Evolutionary conservation across 2,888 invertebrate genomes (phyloP).

Genomic region (Petrophora chlorosata): DNA sequence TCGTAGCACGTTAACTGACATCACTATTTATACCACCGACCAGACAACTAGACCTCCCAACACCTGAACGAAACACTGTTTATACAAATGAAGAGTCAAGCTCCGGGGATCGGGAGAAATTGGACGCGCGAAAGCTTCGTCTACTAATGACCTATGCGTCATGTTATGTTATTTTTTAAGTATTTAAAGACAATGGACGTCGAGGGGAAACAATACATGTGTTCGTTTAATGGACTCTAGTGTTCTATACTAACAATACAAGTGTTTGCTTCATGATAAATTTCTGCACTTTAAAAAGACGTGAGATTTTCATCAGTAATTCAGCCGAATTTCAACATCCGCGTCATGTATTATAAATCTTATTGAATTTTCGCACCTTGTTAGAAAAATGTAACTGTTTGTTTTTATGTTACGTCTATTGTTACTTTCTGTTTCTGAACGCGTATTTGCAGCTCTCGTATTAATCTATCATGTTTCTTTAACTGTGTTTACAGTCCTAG

Average conservation of each 20-base stretch:
- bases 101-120: constrained; percentile 38
- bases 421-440: too few relatives aligned
- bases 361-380: too few relatives aligned
- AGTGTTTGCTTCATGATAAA: too few relatives aligned
- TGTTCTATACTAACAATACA: constrained; percentile 6
- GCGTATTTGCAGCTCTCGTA: too few relatives aligned
- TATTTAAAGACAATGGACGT: constrained; percentile 61
- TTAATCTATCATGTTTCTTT: too few relatives aligned
- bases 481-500: background rate
- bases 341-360: too few relatives aligned
- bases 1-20: constrained; percentile 67
- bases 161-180: constrained; percentile 52
- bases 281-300: too few relatives aligned
- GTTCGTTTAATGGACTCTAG: constrained; percentile 39
- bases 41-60: constrained; percentile 49
- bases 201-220: constrained; percentile 36
- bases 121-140: constrained; percentile 40
- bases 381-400: too few relatives aligned
- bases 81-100: constrained; percentile 18
- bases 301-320: too few relatives aligned
- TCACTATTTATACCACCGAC: constrained; percentile 68
- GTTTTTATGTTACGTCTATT: too few relatives aligned
- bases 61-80: constrained; percentile 51
- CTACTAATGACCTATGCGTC: constrained; percentile 69
- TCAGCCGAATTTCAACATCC: too few relatives aligned